A percentile compares a stretch with the other conserved stretches of the same genome.
Conservation (phyloP, 2,888 invertebrate genomes). For the Melieria crassipennis region DNA sequence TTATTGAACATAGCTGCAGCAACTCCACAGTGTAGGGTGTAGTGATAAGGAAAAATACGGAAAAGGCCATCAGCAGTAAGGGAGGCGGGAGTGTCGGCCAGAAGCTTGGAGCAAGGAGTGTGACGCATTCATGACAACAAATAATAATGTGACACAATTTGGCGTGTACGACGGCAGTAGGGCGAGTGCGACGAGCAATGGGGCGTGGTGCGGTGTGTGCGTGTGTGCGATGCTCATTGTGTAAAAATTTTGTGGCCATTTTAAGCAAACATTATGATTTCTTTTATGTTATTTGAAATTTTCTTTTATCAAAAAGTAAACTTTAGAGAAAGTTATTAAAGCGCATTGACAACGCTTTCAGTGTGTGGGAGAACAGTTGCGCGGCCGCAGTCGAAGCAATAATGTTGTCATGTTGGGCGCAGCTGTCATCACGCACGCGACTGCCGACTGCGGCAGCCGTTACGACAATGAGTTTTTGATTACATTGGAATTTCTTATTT, state of each 20-base stretch:
- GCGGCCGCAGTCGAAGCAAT: not conserved
- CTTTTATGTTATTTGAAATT: not conserved
- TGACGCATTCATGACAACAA: slow-evolving; percentile 11
- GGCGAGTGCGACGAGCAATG: no score
- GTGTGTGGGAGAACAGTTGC: not conserved
- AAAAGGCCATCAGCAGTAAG: no score
- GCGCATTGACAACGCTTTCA: slow-evolving; percentile 3
- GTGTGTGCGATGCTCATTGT: not conserved
- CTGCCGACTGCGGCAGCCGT: not conserved
- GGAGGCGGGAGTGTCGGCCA: no score
- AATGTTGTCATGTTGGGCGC: no score
- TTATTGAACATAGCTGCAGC: no score
- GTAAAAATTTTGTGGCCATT: slow-evolving; percentile 11
- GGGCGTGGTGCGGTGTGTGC: not conserved
- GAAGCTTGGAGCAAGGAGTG: no score
- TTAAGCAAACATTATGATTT: not conserved
- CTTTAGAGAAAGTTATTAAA: slow-evolving; percentile 13
- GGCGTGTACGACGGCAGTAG: no score
- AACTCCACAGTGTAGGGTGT: no score
- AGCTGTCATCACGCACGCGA: no score
- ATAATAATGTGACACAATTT: slow-evolving; percentile 12
- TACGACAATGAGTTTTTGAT: slow-evolving; percentile 40
- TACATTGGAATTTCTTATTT: slow-evolving; percentile 37
- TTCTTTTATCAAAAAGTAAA: slow-evolving; percentile 10
- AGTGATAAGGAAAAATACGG: no score